Evolutionary conservation across 2,888 invertebrate species (phyloP), one percentile per base, ranked within the genome.

Genomic region (Metallyticus violacea): DNA sequence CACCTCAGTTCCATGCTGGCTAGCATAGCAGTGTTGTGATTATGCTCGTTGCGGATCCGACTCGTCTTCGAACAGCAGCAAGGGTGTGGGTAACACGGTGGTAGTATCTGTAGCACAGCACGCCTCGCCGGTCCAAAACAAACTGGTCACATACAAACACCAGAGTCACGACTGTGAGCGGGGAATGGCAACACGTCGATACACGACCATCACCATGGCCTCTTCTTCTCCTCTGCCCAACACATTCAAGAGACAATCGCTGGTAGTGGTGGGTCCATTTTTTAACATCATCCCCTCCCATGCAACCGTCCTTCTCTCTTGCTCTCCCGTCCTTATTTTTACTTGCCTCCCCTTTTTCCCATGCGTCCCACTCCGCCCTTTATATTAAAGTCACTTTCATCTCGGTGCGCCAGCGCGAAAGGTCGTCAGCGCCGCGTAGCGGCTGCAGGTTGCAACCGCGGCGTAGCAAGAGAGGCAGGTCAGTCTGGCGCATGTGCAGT

Each of bases 221-320:
- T n/a, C n/a, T n/a, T n/a, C n/a, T n/a, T 15, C 25, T 62, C 77
- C 40, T 77, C 83, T 6, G 5, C 29, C 77, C 22, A 25, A 27
- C 83, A 77, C 83, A 77, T 83, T 77, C 83, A 83, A 83, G 83
- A 77, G 28, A 77, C 77, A 77, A 83, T 77, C 77, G 83, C 77
- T 28, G n/a, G 29, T 83, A 28, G 83, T 62, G 40, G 40, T 62
- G 40, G 40, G 40, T 62, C 40, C 40, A 62, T 62, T 62, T 62
- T 62, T 62, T 62, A 62, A 62, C 40, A 62, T 62, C 40, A 9
- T 62, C 40, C 40, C 40, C 40, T 62, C 40, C 40, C n/a, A n/a
- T n/a, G n/a, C n/a, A n/a, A n/a, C n/a, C n/a, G 22, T 62, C 40
- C 40, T 62, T 62, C 40, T 62, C 40, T 62, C 40, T 62, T 15